phyloP scores from a whole-genome alignment of 2,797 vertebrate species.

The Naso thynnoides region DNA sequence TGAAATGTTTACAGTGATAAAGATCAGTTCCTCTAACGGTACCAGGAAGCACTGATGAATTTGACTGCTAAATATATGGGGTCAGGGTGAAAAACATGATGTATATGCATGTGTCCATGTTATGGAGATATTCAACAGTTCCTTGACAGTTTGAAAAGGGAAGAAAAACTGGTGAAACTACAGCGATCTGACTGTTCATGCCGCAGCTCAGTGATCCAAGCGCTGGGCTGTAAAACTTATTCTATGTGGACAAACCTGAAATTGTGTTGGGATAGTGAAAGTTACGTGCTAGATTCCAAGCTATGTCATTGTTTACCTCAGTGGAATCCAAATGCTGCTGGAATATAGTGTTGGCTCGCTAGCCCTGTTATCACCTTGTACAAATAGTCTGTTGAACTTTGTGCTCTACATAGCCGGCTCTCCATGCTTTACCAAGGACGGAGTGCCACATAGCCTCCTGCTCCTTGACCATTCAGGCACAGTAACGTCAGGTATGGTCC shows the following conservation, averaged over 20 bases:
- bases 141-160: slow-evolving; percentile 49
- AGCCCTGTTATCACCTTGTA: slow-evolving; percentile 80
- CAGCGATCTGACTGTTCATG: slow-evolving; percentile 52
- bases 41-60: slow-evolving; percentile 54
- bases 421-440: slow-evolving; percentile 83
- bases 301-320: slow-evolving; percentile 77
- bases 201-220: slow-evolving; percentile 48
- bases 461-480: slow-evolving; percentile 84
- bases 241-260: slow-evolving; percentile 70
- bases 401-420: slow-evolving; percentile 82
- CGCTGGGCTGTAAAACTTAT: slow-evolving; percentile 48
- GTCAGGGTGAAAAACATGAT: slow-evolving; percentile 69
- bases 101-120: slow-evolving; percentile 66
- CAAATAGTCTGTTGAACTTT: slow-evolving; percentile 82
- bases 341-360: slow-evolving; percentile 77
- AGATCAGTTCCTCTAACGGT: slow-evolving; percentile 54
- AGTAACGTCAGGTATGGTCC: slow-evolving; percentile 87
- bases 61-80: slow-evolving; percentile 60
- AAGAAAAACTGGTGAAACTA: slow-evolving; percentile 49
- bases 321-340: slow-evolving; percentile 80
- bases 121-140: slow-evolving; percentile 52
- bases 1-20: slow-evolving; percentile 76
- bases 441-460: slow-evolving; percentile 73
- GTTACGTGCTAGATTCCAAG: slow-evolving; percentile 78
- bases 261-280: slow-evolving; percentile 74